Conservation (phyloP, 1,140 invertebrate genomes). For the Drosophila tristis region DNA sequence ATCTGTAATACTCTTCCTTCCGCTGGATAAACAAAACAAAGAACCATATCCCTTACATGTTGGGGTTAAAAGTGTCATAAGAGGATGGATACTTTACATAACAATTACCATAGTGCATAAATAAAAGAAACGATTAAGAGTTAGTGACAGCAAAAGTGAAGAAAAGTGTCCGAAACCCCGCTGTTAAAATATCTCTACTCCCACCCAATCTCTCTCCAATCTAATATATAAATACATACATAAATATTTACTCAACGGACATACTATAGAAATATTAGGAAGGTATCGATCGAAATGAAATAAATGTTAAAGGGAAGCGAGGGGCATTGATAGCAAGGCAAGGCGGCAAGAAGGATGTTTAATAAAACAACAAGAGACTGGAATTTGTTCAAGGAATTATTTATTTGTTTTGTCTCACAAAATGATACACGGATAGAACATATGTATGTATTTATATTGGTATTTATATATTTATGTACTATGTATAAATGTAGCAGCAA, state of each 20-base stretch:
- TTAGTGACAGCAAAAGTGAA: no score
- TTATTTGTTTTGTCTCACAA: conserved; percentile 67
- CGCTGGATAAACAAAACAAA: no score
- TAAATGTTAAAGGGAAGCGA: not conserved
- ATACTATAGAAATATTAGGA: no score
- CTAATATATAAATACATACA: conserved; percentile 37
- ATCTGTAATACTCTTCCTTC: no score
- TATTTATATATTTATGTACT: conserved; percentile 39
- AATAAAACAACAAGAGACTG: conserved; percentile 74
- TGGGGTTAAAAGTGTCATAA: no score
- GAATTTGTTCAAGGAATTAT: conserved; percentile 60
- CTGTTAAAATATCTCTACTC: not conserved
- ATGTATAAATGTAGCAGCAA: conserved; percentile 54
- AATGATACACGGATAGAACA: conserved; percentile 63
- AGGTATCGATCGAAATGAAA: no score
- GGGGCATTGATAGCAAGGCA: conserved; percentile 3
- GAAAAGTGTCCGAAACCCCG: no score
- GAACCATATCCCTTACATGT: no score
- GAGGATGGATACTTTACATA: no score
- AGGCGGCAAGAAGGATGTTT: conserved; percentile 38
- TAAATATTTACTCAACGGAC: conserved; percentile 19
- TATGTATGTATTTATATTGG: conserved; percentile 65
- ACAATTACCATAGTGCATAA: no score
- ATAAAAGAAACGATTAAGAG: no score
- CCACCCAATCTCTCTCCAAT: not conserved